Percentiles rank a stretch among this genome's conserved stretches.
Conservation (phyloP, 2,797 vertebrate species). For the Oreochromis grahami region DNA sequence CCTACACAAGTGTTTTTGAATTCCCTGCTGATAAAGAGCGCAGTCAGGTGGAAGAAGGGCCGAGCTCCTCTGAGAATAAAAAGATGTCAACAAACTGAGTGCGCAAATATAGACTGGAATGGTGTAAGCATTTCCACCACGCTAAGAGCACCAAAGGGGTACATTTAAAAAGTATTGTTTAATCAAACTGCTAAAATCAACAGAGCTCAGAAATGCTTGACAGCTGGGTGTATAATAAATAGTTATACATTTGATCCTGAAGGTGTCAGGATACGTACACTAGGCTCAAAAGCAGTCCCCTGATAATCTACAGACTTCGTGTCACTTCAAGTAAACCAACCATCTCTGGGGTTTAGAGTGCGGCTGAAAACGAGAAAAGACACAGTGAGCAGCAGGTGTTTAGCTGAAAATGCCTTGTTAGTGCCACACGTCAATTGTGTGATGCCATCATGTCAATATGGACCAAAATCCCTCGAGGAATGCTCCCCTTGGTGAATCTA, state of each 20-base stretch:
- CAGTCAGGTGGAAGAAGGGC: background rate
- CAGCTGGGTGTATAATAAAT: background rate
- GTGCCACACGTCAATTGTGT: background rate
- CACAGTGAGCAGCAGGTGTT: background rate
- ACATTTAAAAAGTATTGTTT: rapidly evolving
- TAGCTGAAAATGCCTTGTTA: background rate
- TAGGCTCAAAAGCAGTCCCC: background rate
- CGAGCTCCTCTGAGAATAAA: background rate
- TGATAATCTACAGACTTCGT: background rate
- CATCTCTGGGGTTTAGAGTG: background rate
- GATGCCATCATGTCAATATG: background rate
- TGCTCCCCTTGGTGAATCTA: rapidly evolving
- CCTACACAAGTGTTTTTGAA: background rate
- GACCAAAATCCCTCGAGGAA: background rate
- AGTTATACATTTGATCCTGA: background rate
- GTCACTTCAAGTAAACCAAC: background rate
- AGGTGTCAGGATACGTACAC: rapidly evolving
- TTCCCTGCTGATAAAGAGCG: background rate
- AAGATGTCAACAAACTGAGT: background rate
- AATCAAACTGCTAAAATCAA: background rate
- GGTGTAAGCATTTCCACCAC: rapidly evolving
- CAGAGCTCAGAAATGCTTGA: background rate
- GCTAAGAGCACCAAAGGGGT: rapidly evolving
- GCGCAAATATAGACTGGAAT: background rate
- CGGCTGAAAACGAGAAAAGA: background rate